Base-by-base conservation (phyloP, 2,113 vertebrate species). In the Pseudolaguvia tuberculata region DNA sequence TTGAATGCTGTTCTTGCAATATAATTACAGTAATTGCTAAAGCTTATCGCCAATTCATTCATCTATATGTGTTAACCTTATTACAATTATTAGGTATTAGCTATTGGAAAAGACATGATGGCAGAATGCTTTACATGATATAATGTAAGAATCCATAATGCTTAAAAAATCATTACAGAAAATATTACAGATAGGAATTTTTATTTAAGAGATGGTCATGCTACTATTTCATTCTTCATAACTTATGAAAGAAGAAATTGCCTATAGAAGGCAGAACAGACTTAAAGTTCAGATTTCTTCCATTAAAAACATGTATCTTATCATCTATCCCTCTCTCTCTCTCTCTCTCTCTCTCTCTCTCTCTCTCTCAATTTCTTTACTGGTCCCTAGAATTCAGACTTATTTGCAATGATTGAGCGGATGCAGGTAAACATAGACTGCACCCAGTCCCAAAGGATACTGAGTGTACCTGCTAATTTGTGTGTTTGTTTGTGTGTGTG, bases 331-430 rank as follows among this genome's bases (percentile, higher is more conserved):
- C 72, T 78, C 65, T 55, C 66, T 53, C 70, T 75, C 62, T 58
- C 73, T 77, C 56, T 52, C 29, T 80, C 50, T 75, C 61, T 21
- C 25, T 75, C 72, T 78, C 67, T 80, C 66, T 70, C 45, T 74
- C 58, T 80, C 17, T 47, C 53, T 72, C 82, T 75, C 23, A 51
- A 47, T 53, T 9, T 42, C 39, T 42, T 8, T 42, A 42, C 48
- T 61, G 35, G 31, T 75, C 78, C 73, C 68, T 88, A 96, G 93
- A 93, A 83, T 86, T 90, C 91, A 76, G 93, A 94, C 84, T 88
- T 96, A 83, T 94, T 95, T 93, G 92, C 91, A 83, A 95, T 95
- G 93, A 94, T 96, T 85, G 93, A 95, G 79, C 92, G 91, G 89
- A 94, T 95, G 86, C 94, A 96, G 94, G 94, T 96, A 18, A 75